These are phyloP conservation scores for Enteromius mattozi DNA, from an alignment of 2,797 vertebrate genomes.

Conservation along the genomic window DNA sequence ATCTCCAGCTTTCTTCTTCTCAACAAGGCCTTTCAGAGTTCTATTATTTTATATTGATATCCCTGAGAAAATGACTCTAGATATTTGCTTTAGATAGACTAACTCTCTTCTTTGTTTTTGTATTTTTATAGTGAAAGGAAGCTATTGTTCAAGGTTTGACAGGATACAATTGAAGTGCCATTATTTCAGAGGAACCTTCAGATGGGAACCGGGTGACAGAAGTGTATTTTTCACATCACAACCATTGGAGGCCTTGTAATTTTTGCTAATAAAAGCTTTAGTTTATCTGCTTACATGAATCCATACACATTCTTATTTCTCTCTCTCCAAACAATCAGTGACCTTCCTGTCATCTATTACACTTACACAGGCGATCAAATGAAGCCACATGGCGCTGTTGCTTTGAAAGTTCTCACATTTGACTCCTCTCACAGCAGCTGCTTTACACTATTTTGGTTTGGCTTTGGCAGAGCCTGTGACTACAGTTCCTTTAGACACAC, in stretches of 20 bases:
- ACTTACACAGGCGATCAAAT: slow-evolving; percentile 77
- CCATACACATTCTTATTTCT: slow-evolving; percentile 20
- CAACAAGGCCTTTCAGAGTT: slow-evolving; percentile 50
- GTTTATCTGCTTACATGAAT: slow-evolving; percentile 6
- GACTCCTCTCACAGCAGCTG: slow-evolving; percentile 79
- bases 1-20: slow-evolving; percentile 59
- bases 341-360: slow-evolving; percentile 79
- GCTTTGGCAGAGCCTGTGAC: slow-evolving; percentile 68
- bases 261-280: slow-evolving; percentile 16
- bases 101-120: not conserved
- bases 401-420: slow-evolving; percentile 79
- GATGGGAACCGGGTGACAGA: slow-evolving; percentile 25
- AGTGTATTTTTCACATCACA: slow-evolving; percentile 23
- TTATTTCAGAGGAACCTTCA: slow-evolving; percentile 34
- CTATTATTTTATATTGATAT: not conserved
- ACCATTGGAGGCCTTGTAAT: slow-evolving; percentile 3
- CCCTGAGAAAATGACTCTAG: slow-evolving; percentile 22
- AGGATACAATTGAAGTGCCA: slow-evolving; percentile 31
- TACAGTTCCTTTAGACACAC: slow-evolving; percentile 58
- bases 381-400: slow-evolving; percentile 61
- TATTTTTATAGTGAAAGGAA: slow-evolving; percentile 12
- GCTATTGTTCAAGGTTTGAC: slow-evolving; percentile 19
- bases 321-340: slow-evolving; percentile 76
- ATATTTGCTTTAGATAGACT: not conserved
- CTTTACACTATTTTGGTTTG: slow-evolving; percentile 79